These are phyloP conservation scores for Lineus longissimus DNA, from an alignment of 1,140 invertebrate genomes.

Conservation along the genomic window DNA sequence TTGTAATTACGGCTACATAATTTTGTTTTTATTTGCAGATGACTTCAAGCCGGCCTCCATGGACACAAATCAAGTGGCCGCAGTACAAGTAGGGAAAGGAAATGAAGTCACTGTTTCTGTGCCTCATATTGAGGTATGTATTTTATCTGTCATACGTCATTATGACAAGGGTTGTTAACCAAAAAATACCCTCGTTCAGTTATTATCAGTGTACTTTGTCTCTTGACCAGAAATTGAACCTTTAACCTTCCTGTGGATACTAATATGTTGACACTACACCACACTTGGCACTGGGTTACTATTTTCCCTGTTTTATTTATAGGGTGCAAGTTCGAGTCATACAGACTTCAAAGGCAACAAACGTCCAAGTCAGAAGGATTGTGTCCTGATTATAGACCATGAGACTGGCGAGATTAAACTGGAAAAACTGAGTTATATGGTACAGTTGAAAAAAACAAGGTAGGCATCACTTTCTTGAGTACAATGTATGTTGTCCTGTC, in stretches of 20 bases:
- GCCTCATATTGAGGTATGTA: conserved; percentile 74
- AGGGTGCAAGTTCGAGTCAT: conserved; percentile 79
- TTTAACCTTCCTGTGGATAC: not conserved
- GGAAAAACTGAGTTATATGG: conserved; percentile 83
- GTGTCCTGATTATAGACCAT: conserved; percentile 89
- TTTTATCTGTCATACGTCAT: conserved; percentile 7
- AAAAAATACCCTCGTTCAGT: not conserved
- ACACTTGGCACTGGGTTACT: too few relatives aligned
- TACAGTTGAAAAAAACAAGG: conserved; percentile 93
- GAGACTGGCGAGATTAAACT: conserved; percentile 86
- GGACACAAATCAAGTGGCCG: conserved; percentile 83
- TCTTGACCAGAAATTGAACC: not conserved
- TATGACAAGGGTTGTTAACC: not conserved
- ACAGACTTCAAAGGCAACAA: conserved; percentile 93
- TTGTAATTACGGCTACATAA: not conserved
- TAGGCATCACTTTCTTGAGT: conserved; percentile 42
- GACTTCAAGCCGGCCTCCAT: conserved; percentile 97
- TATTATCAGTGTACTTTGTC: not conserved
- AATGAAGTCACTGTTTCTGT: conserved; percentile 86
- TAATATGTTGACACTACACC: too few relatives aligned
- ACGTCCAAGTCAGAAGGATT: conserved; percentile 82
- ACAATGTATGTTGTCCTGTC: not conserved
- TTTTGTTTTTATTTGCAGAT: conserved; percentile 45
- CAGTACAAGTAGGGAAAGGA: conserved; percentile 79
- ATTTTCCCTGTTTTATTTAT: conserved; percentile 50